These are phyloP conservation scores for Antechinus stuartii DNA, from an alignment of 2,113 vertebrate genomes.

Conservation along the genomic window DNA sequence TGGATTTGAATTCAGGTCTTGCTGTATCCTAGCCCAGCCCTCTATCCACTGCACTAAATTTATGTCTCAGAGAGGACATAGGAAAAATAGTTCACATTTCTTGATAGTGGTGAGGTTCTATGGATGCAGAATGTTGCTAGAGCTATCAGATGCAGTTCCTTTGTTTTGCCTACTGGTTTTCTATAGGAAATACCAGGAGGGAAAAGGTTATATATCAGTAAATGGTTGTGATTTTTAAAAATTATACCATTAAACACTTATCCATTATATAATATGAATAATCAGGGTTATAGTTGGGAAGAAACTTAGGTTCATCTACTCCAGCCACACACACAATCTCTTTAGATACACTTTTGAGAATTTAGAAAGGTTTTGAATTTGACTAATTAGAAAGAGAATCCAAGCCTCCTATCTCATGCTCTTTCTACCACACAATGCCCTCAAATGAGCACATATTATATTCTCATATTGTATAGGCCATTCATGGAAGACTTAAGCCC, in stretches of 20 bases:
- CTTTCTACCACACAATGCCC: no score
- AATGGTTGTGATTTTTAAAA: not conserved
- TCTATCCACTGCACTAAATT: not conserved
- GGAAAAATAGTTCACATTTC: not conserved
- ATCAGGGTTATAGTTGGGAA: not conserved
- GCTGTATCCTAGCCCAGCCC: not conserved
- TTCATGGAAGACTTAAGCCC: no score
- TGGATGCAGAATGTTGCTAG: not conserved
- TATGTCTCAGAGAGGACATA: not conserved
- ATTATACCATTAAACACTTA: not conserved
- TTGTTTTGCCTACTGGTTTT: not conserved
- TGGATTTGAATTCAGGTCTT: conserved; percentile 8
- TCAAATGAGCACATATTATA: no score
- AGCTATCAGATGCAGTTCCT: not conserved
- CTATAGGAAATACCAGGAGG: not conserved
- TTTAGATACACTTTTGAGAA: not conserved
- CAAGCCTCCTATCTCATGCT: no score
- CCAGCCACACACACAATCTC: not conserved
- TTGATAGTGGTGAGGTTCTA: not conserved
- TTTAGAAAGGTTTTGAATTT: no score
- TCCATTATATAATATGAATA: not conserved
- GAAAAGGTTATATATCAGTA: not conserved
- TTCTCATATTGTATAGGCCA: no score
- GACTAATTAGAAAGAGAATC: no score
- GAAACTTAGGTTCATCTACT: not conserved